A percentile compares a stretch with the other conserved stretches of the same genome.
Conservation (phyloP, 64 coral and sea anemone species). For the Montipora cactus region DNA sequence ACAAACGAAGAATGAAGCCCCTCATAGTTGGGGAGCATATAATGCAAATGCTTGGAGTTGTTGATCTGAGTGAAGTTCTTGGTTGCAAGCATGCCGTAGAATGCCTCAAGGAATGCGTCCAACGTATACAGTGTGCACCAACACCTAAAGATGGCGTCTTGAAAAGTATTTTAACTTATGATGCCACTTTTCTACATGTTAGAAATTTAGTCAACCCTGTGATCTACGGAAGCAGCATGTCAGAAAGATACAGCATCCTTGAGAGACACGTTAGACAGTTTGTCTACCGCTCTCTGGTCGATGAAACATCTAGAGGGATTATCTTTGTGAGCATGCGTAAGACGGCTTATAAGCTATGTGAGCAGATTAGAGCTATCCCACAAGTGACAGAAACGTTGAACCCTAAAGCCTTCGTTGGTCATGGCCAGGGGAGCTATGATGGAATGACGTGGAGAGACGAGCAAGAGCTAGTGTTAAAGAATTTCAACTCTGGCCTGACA, state of each 20-base stretch:
- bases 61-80: conserved; percentile 85
- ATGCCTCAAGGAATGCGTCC: conserved; percentile 75
- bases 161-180: neutral
- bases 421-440: conserved; percentile 86
- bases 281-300: neutral
- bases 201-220: neutral
- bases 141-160: conserved; percentile 74
- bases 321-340: conserved; percentile 92
- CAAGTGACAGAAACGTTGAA: conserved; percentile 61
- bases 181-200: neutral
- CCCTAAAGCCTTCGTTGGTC: conserved; percentile 82
- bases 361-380: conserved; percentile 49
- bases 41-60: conserved; percentile 84
- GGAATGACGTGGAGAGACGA: conserved; percentile 94
- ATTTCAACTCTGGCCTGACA: conserved; percentile 69
- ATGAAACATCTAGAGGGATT: conserved; percentile 65
- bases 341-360: conserved; percentile 84
- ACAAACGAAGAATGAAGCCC: conserved; percentile 36
- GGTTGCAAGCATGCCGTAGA: conserved; percentile 71
- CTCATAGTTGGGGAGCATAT: conserved; percentile 72
- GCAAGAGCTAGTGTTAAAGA: conserved; percentile 79
- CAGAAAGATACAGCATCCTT: conserved; percentile 45
- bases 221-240: neutral
- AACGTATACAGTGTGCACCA: conserved; percentile 19
- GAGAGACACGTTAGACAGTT: conserved; percentile 37